phyloP scores from a whole-genome alignment of 2,113 vertebrate genomes.

The Atherinomorus stipes region DNA sequence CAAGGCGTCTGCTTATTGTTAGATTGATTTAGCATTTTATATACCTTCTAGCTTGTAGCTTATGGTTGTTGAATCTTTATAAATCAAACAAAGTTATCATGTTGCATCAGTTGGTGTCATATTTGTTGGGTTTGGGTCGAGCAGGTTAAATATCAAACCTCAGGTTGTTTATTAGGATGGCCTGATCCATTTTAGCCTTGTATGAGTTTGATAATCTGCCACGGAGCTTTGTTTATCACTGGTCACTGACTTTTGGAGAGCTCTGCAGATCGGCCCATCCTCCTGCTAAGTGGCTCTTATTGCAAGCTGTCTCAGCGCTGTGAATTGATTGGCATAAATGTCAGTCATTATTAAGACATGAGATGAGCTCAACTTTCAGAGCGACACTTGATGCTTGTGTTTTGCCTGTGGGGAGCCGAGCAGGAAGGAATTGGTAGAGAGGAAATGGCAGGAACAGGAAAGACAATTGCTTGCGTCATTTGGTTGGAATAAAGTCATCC shows the following conservation, averaged over 20 bases:
- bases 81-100: neutral
- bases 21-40: neutral
- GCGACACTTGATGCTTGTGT: constrained; percentile 67
- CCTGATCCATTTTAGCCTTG: constrained; percentile 26
- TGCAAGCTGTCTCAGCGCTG: constrained; percentile 58
- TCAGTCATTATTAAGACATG: constrained; percentile 82
- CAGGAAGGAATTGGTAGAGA: constrained; percentile 56
- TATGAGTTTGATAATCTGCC: constrained; percentile 49
- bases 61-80: neutral
- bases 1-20: neutral
- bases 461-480: constrained; percentile 33
- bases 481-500: neutral
- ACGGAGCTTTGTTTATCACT: constrained; percentile 56
- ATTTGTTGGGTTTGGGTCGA: neutral
- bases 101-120: neutral
- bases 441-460: constrained; percentile 50
- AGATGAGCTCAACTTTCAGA: constrained; percentile 75
- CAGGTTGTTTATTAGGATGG: neutral
- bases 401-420: constrained; percentile 57
- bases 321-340: constrained; percentile 78
- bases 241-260: constrained; percentile 54
- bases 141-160: neutral
- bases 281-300: constrained; percentile 71
- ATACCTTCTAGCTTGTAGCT: neutral
- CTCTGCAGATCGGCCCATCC: constrained; percentile 58